Conservation (phyloP, 1,140 invertebrate species). For the Marisa cornuarietis region DNA sequence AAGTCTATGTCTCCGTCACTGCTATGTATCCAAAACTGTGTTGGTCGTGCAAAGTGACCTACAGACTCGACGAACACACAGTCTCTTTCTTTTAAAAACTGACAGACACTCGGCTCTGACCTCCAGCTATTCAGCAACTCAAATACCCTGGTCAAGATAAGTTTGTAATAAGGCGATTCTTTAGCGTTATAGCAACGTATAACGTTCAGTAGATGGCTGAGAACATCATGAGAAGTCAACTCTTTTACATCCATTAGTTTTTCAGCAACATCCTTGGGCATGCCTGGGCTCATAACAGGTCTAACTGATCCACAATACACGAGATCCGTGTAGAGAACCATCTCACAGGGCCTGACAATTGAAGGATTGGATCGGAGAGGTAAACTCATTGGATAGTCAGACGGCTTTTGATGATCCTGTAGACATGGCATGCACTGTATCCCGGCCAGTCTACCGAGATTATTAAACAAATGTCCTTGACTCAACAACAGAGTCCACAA, state of each 20-base stretch:
- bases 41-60: neutral
- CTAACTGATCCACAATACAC: neutral
- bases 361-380: conserved; percentile 2
- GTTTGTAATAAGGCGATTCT: conserved; percentile 6
- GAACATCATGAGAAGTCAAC: neutral
- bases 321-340: neutral
- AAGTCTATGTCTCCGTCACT: conserved; percentile 20
- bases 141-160: neutral
- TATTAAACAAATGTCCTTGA: neutral
- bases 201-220: conserved; percentile 11
- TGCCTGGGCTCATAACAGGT: neutral
- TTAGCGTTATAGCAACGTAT: neutral
- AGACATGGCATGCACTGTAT: conserved; percentile 16
- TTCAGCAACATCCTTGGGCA: neutral
- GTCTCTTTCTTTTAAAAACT: neutral
- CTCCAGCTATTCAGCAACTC: neutral
- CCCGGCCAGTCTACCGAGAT: neutral
- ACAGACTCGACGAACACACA: conserved; percentile 10
- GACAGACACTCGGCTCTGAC: neutral
- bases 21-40: conserved; percentile 17
- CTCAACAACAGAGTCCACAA: conserved; percentile 1
- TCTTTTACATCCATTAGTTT: neutral
- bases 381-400: conserved; percentile 7
- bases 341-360: neutral
- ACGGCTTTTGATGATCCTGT: conserved; percentile 10